phyloP scores from a whole-genome alignment of 2,113 vertebrate genomes.

The Pleuronectes platessa region DNA sequence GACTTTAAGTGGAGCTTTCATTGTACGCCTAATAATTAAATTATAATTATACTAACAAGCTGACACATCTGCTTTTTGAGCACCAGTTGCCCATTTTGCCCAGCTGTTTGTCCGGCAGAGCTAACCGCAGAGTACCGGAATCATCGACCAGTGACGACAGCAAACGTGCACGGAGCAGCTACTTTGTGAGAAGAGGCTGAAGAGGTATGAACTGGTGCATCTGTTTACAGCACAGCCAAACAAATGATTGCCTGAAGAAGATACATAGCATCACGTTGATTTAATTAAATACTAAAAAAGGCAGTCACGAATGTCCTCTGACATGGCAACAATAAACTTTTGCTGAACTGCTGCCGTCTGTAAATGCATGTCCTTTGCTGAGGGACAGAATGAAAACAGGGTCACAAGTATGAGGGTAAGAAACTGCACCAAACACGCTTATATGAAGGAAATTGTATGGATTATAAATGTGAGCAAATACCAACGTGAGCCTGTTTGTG shows the following conservation, averaged over 20 bases:
- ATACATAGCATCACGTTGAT: not conserved
- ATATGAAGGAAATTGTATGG: not conserved
- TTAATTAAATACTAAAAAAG: not conserved
- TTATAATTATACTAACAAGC: not conserved
- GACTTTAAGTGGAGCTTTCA: not conserved
- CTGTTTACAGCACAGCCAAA: not conserved
- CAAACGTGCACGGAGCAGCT: not conserved
- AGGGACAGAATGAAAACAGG: not conserved
- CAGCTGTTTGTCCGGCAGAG: not conserved
- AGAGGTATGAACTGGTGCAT: not conserved
- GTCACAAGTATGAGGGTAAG: too few species aligned
- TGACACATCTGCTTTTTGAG: not conserved
- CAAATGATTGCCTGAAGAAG: not conserved
- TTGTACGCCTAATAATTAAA: not conserved
- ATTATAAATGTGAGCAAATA: not conserved
- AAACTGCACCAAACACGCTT: too few species aligned
- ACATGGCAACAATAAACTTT: not conserved
- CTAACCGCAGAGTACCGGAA: too few species aligned
- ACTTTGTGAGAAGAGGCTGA: not conserved
- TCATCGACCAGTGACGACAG: not conserved
- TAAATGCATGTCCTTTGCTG: not conserved
- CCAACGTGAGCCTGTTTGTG: constrained; percentile 10
- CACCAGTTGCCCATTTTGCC: not conserved
- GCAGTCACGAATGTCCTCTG: not conserved
- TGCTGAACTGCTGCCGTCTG: not conserved